phyloP scores from a whole-genome alignment of 2,888 invertebrate genomes.

The Argyresthia goedartella region DNA sequence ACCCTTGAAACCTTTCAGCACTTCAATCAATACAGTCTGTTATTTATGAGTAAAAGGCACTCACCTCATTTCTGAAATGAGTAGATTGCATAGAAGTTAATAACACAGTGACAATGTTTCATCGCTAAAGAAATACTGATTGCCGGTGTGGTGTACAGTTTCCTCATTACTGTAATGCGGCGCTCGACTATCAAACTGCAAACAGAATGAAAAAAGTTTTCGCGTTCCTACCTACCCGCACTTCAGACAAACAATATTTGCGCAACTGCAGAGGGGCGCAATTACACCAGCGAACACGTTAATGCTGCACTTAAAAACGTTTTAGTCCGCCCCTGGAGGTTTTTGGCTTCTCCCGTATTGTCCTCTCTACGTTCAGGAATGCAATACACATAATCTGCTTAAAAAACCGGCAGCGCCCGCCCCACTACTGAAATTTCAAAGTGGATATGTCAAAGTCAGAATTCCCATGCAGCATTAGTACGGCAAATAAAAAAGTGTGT shows the following conservation, averaged over 20 bases:
- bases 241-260: constrained; percentile 22
- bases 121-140: background rate
- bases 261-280: constrained; percentile 38
- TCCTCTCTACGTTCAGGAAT: background rate
- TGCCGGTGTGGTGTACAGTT: no score
- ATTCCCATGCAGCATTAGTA: background rate
- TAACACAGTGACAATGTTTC: background rate
- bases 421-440: background rate
- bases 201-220: background rate
- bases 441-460: background rate
- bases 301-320: constrained; percentile 48
- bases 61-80: no score
- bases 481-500: background rate
- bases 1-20: no score
- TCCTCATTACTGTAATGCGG: background rate
- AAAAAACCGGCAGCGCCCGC: background rate
- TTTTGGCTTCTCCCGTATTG: constrained; percentile 20
- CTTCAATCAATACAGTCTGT: no score
- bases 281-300: constrained; percentile 30
- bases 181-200: background rate
- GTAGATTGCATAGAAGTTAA: no score
- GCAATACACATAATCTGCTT: constrained; percentile 5
- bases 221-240: background rate
- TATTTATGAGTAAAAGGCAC: no score
- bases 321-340: constrained; percentile 35